phyloP scores from a whole-genome alignment of 1,140 invertebrate species.

The Vollenhovia emeryi region DNA sequence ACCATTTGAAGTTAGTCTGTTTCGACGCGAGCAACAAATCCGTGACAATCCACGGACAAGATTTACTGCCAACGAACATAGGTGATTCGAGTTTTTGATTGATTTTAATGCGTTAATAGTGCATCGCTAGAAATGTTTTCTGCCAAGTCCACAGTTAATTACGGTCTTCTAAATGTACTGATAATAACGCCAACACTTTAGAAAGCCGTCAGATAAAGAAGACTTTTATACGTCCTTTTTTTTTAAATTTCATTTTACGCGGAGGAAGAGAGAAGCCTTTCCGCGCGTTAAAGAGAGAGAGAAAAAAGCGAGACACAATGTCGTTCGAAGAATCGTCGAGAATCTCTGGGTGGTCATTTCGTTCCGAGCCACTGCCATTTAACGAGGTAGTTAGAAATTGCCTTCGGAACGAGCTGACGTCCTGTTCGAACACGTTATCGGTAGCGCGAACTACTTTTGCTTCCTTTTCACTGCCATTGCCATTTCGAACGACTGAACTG shows the following conservation, averaged over 20 bases:
- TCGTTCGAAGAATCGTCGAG: slow-evolving; percentile 27
- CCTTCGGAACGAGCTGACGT: slow-evolving; percentile 28
- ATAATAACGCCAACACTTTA: slow-evolving; percentile 3
- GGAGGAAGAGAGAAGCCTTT: background rate
- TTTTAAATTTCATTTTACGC: slow-evolving; percentile 40
- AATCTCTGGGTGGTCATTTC: slow-evolving; percentile 42
- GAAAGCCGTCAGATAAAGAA: background rate
- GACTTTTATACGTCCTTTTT: slow-evolving; percentile 43
- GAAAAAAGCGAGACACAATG: slow-evolving; percentile 6
- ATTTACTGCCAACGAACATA: slow-evolving; percentile 69
- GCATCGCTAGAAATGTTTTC: slow-evolving; percentile 31
- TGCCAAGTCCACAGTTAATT: slow-evolving; percentile 32
- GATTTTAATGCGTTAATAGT: slow-evolving; percentile 36
- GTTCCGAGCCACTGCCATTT: slow-evolving; percentile 71
- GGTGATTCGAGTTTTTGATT: slow-evolving; percentile 32
- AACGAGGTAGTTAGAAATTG: slow-evolving; percentile 34
- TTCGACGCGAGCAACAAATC: slow-evolving; percentile 45
- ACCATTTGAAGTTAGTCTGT: slow-evolving; percentile 38
- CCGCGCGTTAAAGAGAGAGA: slow-evolving; percentile 1
- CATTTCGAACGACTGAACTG: slow-evolving; percentile 65
- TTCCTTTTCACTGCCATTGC: slow-evolving; percentile 77
- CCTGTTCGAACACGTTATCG: slow-evolving; percentile 36
- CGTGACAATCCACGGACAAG: background rate
- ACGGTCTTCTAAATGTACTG: background rate
- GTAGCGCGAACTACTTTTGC: slow-evolving; percentile 64